Base-by-base conservation (phyloP, 2,888 invertebrate species). In the Heliconius aoede region DNA sequence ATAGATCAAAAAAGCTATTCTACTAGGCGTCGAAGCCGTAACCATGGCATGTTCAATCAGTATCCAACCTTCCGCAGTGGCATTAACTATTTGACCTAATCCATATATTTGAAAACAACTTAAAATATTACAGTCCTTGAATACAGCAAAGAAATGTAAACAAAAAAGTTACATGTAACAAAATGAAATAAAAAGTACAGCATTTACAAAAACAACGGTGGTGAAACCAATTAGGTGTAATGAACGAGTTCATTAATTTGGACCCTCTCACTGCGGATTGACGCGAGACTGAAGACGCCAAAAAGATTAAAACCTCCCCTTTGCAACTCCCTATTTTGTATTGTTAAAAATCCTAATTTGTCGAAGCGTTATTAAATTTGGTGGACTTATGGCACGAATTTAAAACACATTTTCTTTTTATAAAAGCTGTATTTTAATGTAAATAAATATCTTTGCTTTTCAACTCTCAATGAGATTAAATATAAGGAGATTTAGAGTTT, bases 311-410 rank as follows among this genome's bases (percentile, higher is more conserved):
- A 69, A 46, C 51, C 51, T 55, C n/a, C 32, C 28, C 32, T 55
- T 55, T 69, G 1, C 55, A 15, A 18, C 30, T 51, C 51, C 55
- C 51, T 24, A n/a, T 55, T 55, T 69, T 69, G 69, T 55, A 32
- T 69, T 69, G n/a, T 55, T 15, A 55, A 69, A 69, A 69, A 69
- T 24, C 55, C 69, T 30, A 69, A 69, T 69, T 69, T 30, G 28
- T 51, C 51, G 26, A 69, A 55, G 69, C 69, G 32, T 69, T 69
- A 69, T 69, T 69, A 75, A 71, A 61, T 74, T 61, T 79, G 55
- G 71, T 71, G 74, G 61, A 64, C 28, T 60, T 69, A 46, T 62
- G 60, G 71, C 71, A 71, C 26, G 46, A 15, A 30, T 76, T 62
- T 62, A 64, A 76, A 73, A 69, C 30, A 55, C 51, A 55, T 51